These are phyloP conservation scores for Adineta ricciae DNA, from an alignment of 2,888 invertebrate species.

Conservation along the genomic window DNA sequence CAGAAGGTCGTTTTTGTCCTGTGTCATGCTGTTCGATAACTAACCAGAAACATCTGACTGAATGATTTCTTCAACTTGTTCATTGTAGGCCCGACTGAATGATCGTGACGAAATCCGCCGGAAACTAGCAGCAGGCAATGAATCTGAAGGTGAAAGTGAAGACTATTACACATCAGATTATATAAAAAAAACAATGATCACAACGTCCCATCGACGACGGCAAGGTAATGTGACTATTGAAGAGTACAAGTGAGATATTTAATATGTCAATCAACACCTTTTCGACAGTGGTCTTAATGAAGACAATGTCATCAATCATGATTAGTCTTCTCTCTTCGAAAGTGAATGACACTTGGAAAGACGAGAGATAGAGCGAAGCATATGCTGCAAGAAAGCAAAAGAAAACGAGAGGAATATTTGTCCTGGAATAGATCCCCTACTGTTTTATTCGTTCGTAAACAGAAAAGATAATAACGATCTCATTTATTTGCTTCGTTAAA, in stretches of 20 bases:
- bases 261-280: not conserved
- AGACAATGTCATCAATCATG: slow-evolving; percentile 13
- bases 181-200: slow-evolving; percentile 10
- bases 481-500: slow-evolving; percentile 60
- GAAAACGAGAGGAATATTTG: not conserved
- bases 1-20: not conserved
- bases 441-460: slow-evolving; percentile 38
- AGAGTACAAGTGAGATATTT: not conserved
- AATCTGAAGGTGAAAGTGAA: slow-evolving; percentile 39
- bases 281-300: not conserved
- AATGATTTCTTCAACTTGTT: slow-evolving; percentile 29
- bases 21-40: not conserved
- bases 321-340: not conserved
- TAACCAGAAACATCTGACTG: not conserved
- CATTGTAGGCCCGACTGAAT: slow-evolving; percentile 64
- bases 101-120: slow-evolving; percentile 81
- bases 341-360: not conserved
- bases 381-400: not conserved
- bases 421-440: not conserved
- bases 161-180: slow-evolving; percentile 35
- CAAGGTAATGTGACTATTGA: not conserved
- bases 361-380: not conserved
- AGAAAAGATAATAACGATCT: slow-evolving; percentile 68
- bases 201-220: slow-evolving; percentile 24
- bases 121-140: slow-evolving; percentile 59